Evolutionary conservation across 2,797 vertebrate genomes (phyloP).

Genomic region (Lindbergichthys nudifrons): DNA sequence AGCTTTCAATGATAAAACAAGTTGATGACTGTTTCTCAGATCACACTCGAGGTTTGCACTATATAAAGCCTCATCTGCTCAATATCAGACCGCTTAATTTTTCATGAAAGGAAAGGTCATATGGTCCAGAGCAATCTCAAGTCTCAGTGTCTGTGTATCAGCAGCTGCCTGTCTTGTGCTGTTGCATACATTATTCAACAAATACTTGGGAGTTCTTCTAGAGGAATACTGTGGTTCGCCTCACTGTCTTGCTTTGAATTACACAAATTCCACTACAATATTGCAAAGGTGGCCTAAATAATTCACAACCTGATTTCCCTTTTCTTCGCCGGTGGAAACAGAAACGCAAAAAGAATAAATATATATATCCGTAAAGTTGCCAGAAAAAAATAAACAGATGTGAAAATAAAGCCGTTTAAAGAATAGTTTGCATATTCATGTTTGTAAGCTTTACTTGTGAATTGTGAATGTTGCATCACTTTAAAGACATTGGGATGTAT

Average conservation of each 20-base stretch:
- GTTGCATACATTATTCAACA: slow-evolving; percentile 83
- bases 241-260: slow-evolving; percentile 74
- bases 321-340: slow-evolving; percentile 27
- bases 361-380: slow-evolving; percentile 31
- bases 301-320: slow-evolving; percentile 69
- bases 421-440: slow-evolving; percentile 43
- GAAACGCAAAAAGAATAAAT: slow-evolving; percentile 15
- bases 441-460: neutral
- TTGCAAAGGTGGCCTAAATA: slow-evolving; percentile 75
- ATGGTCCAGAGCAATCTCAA: slow-evolving; percentile 82
- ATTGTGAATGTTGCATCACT: slow-evolving; percentile 15
- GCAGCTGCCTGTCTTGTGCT: slow-evolving; percentile 74
- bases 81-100: slow-evolving; percentile 81
- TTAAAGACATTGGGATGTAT: slow-evolving; percentile 29
- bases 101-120: slow-evolving; percentile 85
- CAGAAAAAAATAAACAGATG: slow-evolving; percentile 34
- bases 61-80: slow-evolving; percentile 83
- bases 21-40: slow-evolving; percentile 29
- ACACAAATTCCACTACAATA: slow-evolving; percentile 72
- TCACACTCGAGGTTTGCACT: slow-evolving; percentile 50
- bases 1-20: slow-evolving; percentile 32
- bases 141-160: slow-evolving; percentile 75
- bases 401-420: slow-evolving; percentile 31
- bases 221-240: slow-evolving; percentile 63
- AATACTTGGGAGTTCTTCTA: slow-evolving; percentile 71